Conservation (phyloP, 2,113 vertebrate species). For the Percopsis transmontana region DNA sequence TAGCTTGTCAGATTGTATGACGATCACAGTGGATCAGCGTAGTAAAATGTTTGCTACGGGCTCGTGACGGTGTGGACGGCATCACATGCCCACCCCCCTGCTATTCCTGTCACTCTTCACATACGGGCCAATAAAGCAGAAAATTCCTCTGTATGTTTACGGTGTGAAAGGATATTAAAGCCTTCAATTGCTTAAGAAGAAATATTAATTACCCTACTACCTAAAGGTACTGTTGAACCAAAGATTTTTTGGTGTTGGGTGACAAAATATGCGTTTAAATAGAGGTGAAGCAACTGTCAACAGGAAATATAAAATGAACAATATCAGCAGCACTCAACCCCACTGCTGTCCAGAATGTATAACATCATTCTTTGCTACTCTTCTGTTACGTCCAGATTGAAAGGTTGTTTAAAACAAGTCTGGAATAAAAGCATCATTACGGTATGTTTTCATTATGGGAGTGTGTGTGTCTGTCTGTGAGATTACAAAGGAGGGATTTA, state of each 20-base stretch:
- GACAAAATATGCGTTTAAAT: background rate
- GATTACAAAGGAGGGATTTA: slow-evolving; percentile 53
- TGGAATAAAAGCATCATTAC: slow-evolving; percentile 67
- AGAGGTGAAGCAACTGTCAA: background rate
- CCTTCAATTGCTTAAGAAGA: slow-evolving; percentile 10
- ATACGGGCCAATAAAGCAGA: slow-evolving; percentile 23
- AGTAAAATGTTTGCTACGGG: slow-evolving; percentile 26
- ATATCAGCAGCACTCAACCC: background rate
- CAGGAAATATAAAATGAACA: background rate
- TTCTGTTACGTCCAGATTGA: slow-evolving; percentile 40
- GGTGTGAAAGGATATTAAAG: slow-evolving; percentile 18
- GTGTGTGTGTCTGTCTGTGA: slow-evolving; percentile 42
- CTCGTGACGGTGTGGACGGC: slow-evolving; percentile 40
- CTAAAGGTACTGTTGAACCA: background rate
- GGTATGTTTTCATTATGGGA: slow-evolving; percentile 49
- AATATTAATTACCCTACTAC: background rate
- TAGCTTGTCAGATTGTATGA: slow-evolving; percentile 37
- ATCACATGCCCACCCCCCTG: slow-evolving; percentile 42
- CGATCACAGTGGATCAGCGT: slow-evolving; percentile 42
- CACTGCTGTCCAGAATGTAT: background rate
- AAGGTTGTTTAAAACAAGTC: slow-evolving; percentile 47
- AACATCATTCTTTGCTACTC: slow-evolving; percentile 34
- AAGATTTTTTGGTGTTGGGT: background rate
- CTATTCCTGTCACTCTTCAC: slow-evolving; percentile 27
- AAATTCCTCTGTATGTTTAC: slow-evolving; percentile 6